Conservation (phyloP, 2,888 invertebrate genomes). For the Meteorus colon region DNA sequence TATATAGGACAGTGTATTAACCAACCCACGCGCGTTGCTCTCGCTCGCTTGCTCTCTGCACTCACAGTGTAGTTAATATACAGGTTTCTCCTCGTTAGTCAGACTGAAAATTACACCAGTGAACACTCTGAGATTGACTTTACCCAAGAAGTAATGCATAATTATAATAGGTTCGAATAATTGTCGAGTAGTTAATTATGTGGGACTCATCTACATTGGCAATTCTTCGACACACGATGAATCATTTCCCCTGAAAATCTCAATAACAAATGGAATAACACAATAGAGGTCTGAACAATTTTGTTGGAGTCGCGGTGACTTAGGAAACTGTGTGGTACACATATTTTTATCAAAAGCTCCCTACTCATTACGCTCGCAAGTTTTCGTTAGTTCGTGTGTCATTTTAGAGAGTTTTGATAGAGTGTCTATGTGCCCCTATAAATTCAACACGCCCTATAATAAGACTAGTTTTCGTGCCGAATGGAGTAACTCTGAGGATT, state of each 20-base stretch:
- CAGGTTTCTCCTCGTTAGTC: slow-evolving; percentile 67
- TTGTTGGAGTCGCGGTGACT: too few species aligned
- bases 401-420: not conserved
- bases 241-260: not conserved
- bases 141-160: slow-evolving; percentile 38
- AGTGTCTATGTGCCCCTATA: not conserved
- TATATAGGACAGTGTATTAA: slow-evolving; percentile 53
- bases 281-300: not conserved
- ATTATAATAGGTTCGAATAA: slow-evolving; percentile 51
- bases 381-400: not conserved
- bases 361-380: too few species aligned
- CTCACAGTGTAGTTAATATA: slow-evolving; percentile 63
- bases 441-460: not conserved
- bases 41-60: slow-evolving; percentile 36
- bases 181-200: not conserved
- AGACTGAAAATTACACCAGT: slow-evolving; percentile 60
- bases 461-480: not conserved
- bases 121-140: slow-evolving; percentile 35
- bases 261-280: not conserved
- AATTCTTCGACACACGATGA: not conserved
- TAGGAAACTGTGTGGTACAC: too few species aligned
- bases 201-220: too few species aligned
- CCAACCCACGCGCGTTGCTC: slow-evolving; percentile 47
- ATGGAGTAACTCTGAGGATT: not conserved
- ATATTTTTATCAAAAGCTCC: too few species aligned